Percentiles rank a stretch among this genome's conserved stretches.
These are phyloP conservation scores for Amphiduros pacificus DNA, from an alignment of 2,888 invertebrate genomes.

Conservation along the genomic window DNA sequence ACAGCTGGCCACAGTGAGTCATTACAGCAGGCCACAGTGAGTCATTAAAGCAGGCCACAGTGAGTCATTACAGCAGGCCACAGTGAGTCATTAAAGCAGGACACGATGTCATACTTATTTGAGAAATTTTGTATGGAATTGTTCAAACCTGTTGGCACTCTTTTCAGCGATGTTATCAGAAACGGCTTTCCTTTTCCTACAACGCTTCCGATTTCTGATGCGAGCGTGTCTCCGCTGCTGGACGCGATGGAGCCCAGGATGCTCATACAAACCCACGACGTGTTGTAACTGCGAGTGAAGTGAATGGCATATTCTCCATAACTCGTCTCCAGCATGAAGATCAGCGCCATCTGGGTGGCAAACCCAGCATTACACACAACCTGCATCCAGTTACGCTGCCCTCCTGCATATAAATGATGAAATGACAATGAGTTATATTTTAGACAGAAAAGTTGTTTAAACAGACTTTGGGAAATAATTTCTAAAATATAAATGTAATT, in stretches of 20 bases:
- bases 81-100: no score
- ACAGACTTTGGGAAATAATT: background rate
- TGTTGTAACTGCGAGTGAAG: conserved; percentile 71
- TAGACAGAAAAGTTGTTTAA: background rate
- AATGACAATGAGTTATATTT: background rate
- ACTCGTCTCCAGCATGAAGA: conserved; percentile 73
- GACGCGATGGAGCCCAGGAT: conserved; percentile 78
- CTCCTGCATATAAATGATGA: conserved; percentile 46
- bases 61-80: no score
- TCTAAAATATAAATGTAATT: background rate
- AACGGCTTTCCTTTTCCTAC: conserved; percentile 70
- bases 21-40: no score
- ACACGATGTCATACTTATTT: no score
- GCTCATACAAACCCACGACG: conserved; percentile 79
- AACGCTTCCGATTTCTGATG: conserved; percentile 84
- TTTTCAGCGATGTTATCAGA: conserved; percentile 73
- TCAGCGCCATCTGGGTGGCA: conserved; percentile 75
- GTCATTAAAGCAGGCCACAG: no score
- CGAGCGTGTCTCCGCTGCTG: conserved; percentile 88
- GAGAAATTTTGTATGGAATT: no score
- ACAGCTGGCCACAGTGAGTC: no score
- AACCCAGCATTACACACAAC: conserved; percentile 89
- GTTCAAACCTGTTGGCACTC: conserved; percentile 72
- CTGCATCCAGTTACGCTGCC: conserved; percentile 86
- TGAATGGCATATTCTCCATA: conserved; percentile 78